phyloP scores from a whole-genome alignment of 2,113 vertebrate genomes.

The Balaenoptera acutorostrata region DNA sequence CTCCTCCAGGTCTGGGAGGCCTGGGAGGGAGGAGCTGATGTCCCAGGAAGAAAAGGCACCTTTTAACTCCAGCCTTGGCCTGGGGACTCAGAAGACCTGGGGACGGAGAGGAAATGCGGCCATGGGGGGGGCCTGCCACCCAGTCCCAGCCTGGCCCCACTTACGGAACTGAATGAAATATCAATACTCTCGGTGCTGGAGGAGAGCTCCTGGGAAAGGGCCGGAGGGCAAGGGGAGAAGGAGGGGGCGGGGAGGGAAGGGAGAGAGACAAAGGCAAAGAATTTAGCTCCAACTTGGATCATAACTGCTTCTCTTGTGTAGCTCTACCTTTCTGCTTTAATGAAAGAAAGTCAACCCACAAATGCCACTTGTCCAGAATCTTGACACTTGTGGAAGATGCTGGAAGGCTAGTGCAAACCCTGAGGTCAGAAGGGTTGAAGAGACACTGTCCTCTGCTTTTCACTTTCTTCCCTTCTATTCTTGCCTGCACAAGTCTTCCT shows the following conservation, averaged over 20 bases:
- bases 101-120: constrained; percentile 84
- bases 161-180: constrained; percentile 89
- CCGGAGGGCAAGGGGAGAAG: constrained; percentile 61
- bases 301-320: background rate
- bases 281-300: constrained; percentile 75
- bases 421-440: background rate
- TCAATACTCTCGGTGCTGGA: constrained; percentile 92
- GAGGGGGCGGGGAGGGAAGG: constrained; percentile 67
- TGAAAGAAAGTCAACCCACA: background rate
- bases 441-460: background rate
- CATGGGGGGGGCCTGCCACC: constrained; percentile 74
- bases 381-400: background rate
- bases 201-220: constrained; percentile 89
- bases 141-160: constrained; percentile 80
- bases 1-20: background rate
- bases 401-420: background rate
- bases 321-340: constrained; percentile 17
- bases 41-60: background rate
- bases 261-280: constrained; percentile 80
- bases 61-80: background rate
- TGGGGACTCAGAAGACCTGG: background rate
- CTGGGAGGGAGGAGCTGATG: background rate
- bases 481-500: background rate
- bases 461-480: background rate
- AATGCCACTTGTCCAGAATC: background rate